phyloP scores from a whole-genome alignment of 2,113 vertebrate genomes.

The Gnathonemus echidnorhynchus region DNA sequence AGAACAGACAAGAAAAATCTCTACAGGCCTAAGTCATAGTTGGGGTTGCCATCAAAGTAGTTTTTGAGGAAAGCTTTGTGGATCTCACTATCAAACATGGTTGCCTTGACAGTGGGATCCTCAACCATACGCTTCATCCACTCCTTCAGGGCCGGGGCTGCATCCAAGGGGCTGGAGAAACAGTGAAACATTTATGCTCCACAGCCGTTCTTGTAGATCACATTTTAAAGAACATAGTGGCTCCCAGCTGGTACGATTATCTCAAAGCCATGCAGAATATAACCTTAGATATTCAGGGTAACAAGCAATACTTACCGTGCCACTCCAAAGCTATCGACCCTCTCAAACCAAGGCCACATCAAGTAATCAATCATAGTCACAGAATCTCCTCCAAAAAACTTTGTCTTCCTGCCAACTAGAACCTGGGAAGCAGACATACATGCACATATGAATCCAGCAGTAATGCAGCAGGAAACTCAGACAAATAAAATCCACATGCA shows the following conservation, averaged over 20 bases:
- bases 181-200: constrained; percentile 24
- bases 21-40: constrained; percentile 78
- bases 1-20: background rate
- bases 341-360: constrained; percentile 92
- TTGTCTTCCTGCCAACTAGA: constrained; percentile 60
- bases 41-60: constrained; percentile 57
- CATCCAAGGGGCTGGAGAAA: constrained; percentile 57
- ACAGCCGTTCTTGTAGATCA: background rate
- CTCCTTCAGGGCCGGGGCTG: constrained; percentile 58
- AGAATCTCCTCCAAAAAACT: constrained; percentile 69
- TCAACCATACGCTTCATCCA: constrained; percentile 72
- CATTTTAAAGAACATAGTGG: background rate
- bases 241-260: background rate
- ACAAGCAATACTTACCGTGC: constrained; percentile 60
- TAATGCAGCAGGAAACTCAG: background rate
- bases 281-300: background rate
- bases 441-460: background rate
- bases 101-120: constrained; percentile 66
- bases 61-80: constrained; percentile 52
- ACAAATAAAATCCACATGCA: background rate
- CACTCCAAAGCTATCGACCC: constrained; percentile 58
- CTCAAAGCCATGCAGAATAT: background rate
- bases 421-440: constrained; percentile 46
- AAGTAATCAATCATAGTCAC: constrained; percentile 85
- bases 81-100: constrained; percentile 43